These are phyloP conservation scores for Nesogale talazaci DNA, from an alignment of 2,113 vertebrate species.

Conservation along the genomic window DNA sequence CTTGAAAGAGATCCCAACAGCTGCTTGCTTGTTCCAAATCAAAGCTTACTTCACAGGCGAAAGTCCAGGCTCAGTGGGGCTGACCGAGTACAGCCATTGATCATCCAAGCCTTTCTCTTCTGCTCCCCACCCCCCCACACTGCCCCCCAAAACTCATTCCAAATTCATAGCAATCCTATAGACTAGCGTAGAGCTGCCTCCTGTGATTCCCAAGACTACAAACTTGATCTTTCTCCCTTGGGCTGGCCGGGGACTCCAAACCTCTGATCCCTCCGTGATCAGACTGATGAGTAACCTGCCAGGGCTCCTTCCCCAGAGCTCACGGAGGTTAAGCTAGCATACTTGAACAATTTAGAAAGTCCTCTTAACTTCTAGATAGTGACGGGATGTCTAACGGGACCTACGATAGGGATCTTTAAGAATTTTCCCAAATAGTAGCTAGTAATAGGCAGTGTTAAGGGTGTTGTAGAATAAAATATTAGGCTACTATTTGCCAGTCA, in stretches of 20 bases:
- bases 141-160: too few species aligned
- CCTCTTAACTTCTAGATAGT: background rate
- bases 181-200: too few species aligned
- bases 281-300: too few species aligned
- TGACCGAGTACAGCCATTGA: background rate
- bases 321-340: background rate
- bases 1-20: too few species aligned
- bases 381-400: background rate
- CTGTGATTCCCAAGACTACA: too few species aligned
- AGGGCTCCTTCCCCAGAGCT: too few species aligned
- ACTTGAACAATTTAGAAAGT: background rate
- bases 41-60: background rate
- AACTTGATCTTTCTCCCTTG: too few species aligned
- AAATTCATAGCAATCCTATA: too few species aligned
- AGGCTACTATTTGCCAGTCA: background rate
- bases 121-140: too few species aligned
- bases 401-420: background rate
- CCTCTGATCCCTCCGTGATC: too few species aligned
- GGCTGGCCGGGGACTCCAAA: too few species aligned
- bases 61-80: fast-evolving
- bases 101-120: too few species aligned
- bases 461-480: background rate
- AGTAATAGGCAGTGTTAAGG: background rate
- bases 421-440: background rate
- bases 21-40: background rate